Percentiles rank a stretch among this genome's conserved stretches.
Conservation (phyloP, 2,888 invertebrate species). For the Heliconius aoede region DNA sequence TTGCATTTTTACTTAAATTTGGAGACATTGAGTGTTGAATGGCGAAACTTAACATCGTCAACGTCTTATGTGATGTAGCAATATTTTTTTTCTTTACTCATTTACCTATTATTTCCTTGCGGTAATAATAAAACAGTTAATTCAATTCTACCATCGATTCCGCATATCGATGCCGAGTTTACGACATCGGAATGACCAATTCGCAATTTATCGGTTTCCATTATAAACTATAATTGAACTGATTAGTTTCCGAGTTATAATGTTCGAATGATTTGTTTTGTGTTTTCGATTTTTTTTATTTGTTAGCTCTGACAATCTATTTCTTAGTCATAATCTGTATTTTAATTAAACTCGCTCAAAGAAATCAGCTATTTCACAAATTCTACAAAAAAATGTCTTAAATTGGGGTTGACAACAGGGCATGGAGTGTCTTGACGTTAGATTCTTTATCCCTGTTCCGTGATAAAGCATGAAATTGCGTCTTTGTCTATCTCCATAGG, state of each 20-base stretch:
- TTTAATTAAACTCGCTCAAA: too few species aligned
- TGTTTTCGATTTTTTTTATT: neutral
- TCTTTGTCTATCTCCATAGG: too few species aligned
- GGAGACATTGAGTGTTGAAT: neutral
- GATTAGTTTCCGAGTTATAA: constrained; percentile 11
- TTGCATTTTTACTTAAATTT: too few species aligned
- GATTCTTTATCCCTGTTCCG: neutral
- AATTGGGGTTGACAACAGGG: too few species aligned
- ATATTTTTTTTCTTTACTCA: neutral
- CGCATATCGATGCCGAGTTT: constrained; percentile 39
- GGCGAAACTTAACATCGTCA: neutral
- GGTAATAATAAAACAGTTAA: constrained; percentile 13
- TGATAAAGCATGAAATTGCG: neutral
- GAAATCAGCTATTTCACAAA: too few species aligned
- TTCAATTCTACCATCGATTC: constrained; percentile 25
- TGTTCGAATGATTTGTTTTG: constrained; percentile 15
- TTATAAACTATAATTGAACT: constrained; percentile 59
- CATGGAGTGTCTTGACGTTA: too few species aligned
- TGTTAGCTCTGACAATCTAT: neutral
- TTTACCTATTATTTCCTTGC: neutral
- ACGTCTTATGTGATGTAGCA: neutral
- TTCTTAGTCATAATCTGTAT: neutral
- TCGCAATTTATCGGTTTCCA: constrained; percentile 57
- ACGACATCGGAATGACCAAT: constrained; percentile 31
- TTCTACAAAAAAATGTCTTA: too few species aligned